These are phyloP conservation scores for Laticauda laticaudata DNA, from an alignment of 2,113 vertebrate species.

Conservation along the genomic window DNA sequence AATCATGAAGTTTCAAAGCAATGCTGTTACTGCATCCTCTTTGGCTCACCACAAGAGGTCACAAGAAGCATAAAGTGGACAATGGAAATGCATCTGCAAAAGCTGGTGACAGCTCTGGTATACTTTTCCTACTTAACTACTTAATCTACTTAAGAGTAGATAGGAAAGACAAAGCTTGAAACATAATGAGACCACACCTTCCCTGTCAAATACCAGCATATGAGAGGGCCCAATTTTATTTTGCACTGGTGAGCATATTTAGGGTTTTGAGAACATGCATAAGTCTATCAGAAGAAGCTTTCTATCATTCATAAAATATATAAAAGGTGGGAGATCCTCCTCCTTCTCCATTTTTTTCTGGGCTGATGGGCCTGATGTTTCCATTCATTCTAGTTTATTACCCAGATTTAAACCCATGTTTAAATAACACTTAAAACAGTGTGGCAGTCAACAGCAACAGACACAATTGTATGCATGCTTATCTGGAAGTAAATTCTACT, in stretches of 20 bases:
- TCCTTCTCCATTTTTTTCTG: not conserved
- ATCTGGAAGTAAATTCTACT: not conserved
- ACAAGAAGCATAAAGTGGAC: not conserved
- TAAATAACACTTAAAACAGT: not conserved
- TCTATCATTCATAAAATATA: not conserved
- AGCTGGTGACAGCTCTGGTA: not conserved
- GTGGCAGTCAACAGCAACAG: not conserved
- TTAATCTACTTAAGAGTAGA: no score
- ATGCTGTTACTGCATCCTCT: accelerated
- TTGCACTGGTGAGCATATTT: not conserved
- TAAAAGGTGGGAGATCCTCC: not conserved
- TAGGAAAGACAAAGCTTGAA: not conserved
- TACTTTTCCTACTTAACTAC: not conserved
- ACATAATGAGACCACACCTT: not conserved
- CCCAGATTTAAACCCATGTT: not conserved
- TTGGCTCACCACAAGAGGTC: constrained; percentile 12
- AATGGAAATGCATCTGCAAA: not conserved
- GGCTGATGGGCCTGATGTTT: not conserved
- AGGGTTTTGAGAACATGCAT: not conserved
- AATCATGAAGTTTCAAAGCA: accelerated
- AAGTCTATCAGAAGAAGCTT: not conserved
- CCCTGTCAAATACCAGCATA: not conserved
- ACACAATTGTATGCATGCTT: not conserved
- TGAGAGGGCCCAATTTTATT: not conserved
- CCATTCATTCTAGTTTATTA: not conserved